Evolutionary conservation across 2,888 invertebrate genomes (phyloP).

Genomic region (Drosophila neotestacea): DNA sequence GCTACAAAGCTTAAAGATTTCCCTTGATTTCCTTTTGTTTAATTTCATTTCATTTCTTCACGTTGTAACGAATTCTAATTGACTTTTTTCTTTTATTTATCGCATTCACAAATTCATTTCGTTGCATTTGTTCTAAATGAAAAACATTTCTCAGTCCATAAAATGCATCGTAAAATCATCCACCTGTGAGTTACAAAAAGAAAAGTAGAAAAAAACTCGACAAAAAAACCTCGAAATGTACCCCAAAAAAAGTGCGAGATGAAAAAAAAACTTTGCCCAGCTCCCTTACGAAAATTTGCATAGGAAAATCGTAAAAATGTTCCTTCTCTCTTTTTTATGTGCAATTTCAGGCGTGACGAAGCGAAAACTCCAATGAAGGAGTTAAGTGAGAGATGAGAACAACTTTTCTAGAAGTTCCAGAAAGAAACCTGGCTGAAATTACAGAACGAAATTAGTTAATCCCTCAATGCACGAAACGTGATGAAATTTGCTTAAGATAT

Average conservation of each 20-base stretch:
- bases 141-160: constrained; percentile 67
- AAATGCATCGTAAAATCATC: constrained; percentile 73
- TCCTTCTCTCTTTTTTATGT: constrained; percentile 40
- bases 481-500: constrained; percentile 38
- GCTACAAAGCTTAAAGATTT: constrained; percentile 6
- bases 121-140: constrained; percentile 53
- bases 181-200: constrained; percentile 54
- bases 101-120: constrained; percentile 45
- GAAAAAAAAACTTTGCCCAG: constrained; percentile 14
- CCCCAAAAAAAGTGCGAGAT: constrained; percentile 25
- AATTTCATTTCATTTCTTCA: constrained; percentile 15
- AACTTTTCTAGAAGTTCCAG: constrained; percentile 34
- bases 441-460: constrained; percentile 66
- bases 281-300: constrained; percentile 60
- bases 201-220: constrained; percentile 2
- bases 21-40: constrained; percentile 5
- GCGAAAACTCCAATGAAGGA: constrained; percentile 47
- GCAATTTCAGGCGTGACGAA: constrained; percentile 72
- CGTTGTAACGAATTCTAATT: constrained; percentile 63
- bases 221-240: constrained; percentile 23
- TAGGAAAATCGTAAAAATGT: constrained; percentile 74
- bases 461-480: constrained; percentile 58
- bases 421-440: constrained; percentile 33
- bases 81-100: constrained; percentile 61
- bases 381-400: constrained; percentile 56